phyloP scores from a whole-genome alignment of 2,797 vertebrate species.

The Sebastolobus alascanus region DNA sequence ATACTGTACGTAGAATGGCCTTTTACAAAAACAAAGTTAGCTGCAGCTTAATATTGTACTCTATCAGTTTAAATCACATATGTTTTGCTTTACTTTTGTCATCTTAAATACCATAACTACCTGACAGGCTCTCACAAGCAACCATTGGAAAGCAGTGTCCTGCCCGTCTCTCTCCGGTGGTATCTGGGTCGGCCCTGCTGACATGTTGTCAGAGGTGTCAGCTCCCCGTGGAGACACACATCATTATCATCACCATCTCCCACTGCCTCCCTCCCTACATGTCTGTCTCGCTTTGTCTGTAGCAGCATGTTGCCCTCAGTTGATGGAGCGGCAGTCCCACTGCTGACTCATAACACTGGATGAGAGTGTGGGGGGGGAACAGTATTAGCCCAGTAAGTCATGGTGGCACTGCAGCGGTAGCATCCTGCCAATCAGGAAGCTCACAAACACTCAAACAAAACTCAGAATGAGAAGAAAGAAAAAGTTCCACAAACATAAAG shows the following conservation, averaged over 20 bases:
- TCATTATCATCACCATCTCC: slow-evolving; percentile 74
- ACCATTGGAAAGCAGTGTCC: slow-evolving; percentile 42
- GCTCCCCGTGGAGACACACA: slow-evolving; percentile 59
- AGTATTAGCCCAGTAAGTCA: slow-evolving; percentile 34
- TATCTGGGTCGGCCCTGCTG: slow-evolving; percentile 67
- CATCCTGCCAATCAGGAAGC: slow-evolving; percentile 42
- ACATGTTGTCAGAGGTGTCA: slow-evolving; percentile 75
- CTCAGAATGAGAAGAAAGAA: not conserved
- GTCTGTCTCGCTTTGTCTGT: slow-evolving; percentile 62
- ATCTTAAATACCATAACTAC: slow-evolving; percentile 7
- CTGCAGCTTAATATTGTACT: not conserved
- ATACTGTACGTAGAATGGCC: not conserved
- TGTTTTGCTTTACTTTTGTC: slow-evolving; percentile 11
- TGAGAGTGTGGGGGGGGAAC: slow-evolving; percentile 2
- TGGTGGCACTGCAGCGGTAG: slow-evolving; percentile 33
- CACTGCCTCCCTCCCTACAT: slow-evolving; percentile 50
- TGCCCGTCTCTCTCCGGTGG: slow-evolving; percentile 21
- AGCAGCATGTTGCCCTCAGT: slow-evolving; percentile 54
- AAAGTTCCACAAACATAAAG: slow-evolving; percentile 22
- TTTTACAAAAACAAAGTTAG: not conserved
- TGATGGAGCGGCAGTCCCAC: slow-evolving; percentile 57
- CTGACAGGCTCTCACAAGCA: slow-evolving; percentile 34
- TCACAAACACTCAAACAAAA: slow-evolving; percentile 22
- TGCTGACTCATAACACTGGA: slow-evolving; percentile 65
- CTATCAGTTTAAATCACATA: not conserved